Evolutionary conservation across 2,113 vertebrate species (phyloP).

Genomic region (Corvus hawaiiensis): DNA sequence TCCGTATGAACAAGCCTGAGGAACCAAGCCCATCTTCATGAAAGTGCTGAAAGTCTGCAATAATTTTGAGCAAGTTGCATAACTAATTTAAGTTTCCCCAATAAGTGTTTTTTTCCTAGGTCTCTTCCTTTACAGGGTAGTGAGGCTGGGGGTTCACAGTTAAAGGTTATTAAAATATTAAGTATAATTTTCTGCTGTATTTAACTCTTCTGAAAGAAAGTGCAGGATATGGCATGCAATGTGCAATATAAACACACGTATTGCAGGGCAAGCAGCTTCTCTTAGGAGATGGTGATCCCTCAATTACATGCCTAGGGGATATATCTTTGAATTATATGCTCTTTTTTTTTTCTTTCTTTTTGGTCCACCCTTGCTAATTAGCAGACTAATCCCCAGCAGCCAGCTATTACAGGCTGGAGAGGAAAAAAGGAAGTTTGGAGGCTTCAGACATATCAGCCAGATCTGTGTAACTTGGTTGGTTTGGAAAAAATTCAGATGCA

Average conservation of each 20-base stretch:
- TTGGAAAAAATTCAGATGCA: slow-evolving; percentile 14
- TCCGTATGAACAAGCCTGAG: not conserved
- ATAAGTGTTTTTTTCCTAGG: not conserved
- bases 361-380: slow-evolving; percentile 34
- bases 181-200: slow-evolving; percentile 32
- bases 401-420: not conserved
- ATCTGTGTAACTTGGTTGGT: not conserved
- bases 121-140: not conserved
- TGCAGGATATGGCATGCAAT: not conserved
- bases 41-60: not conserved
- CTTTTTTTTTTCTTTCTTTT: not conserved
- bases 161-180: slow-evolving; percentile 54
- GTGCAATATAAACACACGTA: not conserved
- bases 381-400: not conserved
- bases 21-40: not conserved
- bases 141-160: not conserved
- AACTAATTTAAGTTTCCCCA: not conserved
- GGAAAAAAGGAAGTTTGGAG: not conserved
- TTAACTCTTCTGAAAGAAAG: not conserved
- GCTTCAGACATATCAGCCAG: not conserved
- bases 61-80: not conserved
- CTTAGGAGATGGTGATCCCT: slow-evolving; percentile 25
- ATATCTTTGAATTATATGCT: not conserved
- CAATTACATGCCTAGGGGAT: not conserved
- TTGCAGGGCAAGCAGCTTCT: not conserved